Conservation (phyloP, 1,140 invertebrate genomes). For the Drosophila bocqueti region DNA sequence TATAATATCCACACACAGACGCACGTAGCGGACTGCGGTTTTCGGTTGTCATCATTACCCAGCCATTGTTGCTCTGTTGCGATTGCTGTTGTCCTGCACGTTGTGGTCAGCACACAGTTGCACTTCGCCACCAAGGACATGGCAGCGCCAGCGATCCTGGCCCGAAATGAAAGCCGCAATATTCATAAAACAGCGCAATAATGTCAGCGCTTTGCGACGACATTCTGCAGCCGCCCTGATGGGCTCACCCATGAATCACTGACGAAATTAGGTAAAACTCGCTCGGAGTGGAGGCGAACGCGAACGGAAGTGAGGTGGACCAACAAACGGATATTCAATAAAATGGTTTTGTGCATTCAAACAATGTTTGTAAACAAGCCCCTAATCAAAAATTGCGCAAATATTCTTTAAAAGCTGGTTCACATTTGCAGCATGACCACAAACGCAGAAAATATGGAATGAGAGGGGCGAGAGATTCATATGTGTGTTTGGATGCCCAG, state of each 20-base stretch:
- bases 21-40: constrained; percentile 60
- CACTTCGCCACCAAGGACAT: constrained; percentile 53
- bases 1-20: constrained; percentile 68
- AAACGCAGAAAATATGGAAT: neutral
- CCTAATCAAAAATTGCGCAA: constrained; percentile 40
- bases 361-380: constrained; percentile 39
- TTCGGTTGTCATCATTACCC: constrained; percentile 80
- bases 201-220: constrained; percentile 21
- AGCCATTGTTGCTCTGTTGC: constrained; percentile 61
- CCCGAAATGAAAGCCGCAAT: constrained; percentile 30
- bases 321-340: constrained; percentile 36
- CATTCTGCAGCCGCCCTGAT: constrained; percentile 7
- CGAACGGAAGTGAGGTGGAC: neutral
- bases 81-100: constrained; percentile 56
- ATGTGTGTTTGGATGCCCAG: constrained; percentile 12
- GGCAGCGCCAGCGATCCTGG: constrained; percentile 35
- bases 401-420: constrained; percentile 36
- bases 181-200: constrained; percentile 53
- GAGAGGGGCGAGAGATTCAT: neutral
- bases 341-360: constrained; percentile 44
- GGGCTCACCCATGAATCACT: constrained; percentile 28
- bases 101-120: constrained; percentile 63
- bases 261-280: constrained; percentile 40
- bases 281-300: neutral
- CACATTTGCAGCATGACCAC: constrained; percentile 11